A percentile compares a stretch with the other conserved stretches of the same genome.
These are phyloP conservation scores for Epinotia brunnichana DNA, from an alignment of 2,888 invertebrate species.

Conservation along the genomic window DNA sequence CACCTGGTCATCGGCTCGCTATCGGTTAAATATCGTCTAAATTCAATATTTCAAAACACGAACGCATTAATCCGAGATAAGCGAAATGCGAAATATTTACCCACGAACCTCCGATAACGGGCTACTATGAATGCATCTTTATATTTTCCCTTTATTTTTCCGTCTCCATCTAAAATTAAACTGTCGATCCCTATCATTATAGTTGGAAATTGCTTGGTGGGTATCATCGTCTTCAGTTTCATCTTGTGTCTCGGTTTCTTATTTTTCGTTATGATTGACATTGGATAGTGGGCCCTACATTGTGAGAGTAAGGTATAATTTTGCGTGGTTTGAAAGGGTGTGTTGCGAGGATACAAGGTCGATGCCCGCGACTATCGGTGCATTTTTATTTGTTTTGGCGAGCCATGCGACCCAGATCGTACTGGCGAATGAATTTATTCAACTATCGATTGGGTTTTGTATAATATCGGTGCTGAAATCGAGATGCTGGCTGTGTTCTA, in stretches of 20 bases:
- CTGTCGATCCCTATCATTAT: slow-evolving; percentile 50
- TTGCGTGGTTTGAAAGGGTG: slow-evolving; percentile 53
- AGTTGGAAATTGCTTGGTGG: slow-evolving; percentile 58
- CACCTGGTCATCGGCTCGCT: slow-evolving; percentile 58
- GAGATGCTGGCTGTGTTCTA: slow-evolving; percentile 47
- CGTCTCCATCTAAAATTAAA: slow-evolving; percentile 45
- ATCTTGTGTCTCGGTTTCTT: slow-evolving; percentile 81
- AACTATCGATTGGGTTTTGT: slow-evolving; percentile 80
- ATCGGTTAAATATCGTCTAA: slow-evolving; percentile 61
- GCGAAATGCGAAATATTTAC: slow-evolving; percentile 79
- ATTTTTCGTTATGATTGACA: slow-evolving; percentile 67
- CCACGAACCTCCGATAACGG: slow-evolving; percentile 74
- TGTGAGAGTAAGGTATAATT: slow-evolving; percentile 51
- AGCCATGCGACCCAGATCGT: slow-evolving; percentile 81
- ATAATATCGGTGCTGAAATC: slow-evolving; percentile 68
- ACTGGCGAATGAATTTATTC: slow-evolving; percentile 80
- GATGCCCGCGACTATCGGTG: slow-evolving; percentile 80
- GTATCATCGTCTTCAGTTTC: slow-evolving; percentile 75
- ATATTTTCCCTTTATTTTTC: slow-evolving; percentile 65
- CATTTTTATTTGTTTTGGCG: slow-evolving; percentile 83
- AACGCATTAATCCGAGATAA: slow-evolving; percentile 75
- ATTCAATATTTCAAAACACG: slow-evolving; percentile 74
- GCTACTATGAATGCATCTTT: slow-evolving; percentile 77
- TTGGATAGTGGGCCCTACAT: slow-evolving; percentile 62
- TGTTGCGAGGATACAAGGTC: slow-evolving; percentile 75